These are phyloP conservation scores for Dryobates pubescens DNA, from an alignment of 2,797 vertebrate genomes.

Conservation along the genomic window DNA sequence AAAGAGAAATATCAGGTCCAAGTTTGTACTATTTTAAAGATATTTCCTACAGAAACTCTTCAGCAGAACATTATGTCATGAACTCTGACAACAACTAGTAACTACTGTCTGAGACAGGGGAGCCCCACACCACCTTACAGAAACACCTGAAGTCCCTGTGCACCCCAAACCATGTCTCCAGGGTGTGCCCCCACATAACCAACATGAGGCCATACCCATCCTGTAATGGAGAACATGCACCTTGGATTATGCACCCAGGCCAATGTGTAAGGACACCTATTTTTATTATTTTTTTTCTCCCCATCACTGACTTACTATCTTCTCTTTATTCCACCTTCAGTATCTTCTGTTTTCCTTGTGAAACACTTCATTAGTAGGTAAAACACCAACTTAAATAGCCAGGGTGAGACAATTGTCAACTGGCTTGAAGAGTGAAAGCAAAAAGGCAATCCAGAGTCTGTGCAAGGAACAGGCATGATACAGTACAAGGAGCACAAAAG, in stretches of 20 bases:
- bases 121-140: not conserved
- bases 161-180: not conserved
- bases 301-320: not conserved
- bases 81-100: not conserved
- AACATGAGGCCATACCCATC: not conserved
- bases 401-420: not conserved
- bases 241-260: not conserved
- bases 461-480: not conserved
- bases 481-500: not conserved
- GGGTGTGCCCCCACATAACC: not conserved
- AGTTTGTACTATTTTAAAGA: not conserved
- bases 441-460: not conserved
- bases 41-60: not conserved
- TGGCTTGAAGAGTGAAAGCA: not conserved
- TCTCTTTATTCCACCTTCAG: not conserved
- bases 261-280: not conserved
- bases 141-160: not conserved
- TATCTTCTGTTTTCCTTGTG: not conserved
- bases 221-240: not conserved
- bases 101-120: not conserved
- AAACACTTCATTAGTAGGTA: not conserved
- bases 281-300: not conserved
- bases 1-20: not conserved
- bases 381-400: not conserved
- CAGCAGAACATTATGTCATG: not conserved